Evolutionary conservation across 2,113 vertebrate species (phyloP), one percentile per base, ranked within the genome.

Genomic region (Sebastes fasciatus): DNA sequence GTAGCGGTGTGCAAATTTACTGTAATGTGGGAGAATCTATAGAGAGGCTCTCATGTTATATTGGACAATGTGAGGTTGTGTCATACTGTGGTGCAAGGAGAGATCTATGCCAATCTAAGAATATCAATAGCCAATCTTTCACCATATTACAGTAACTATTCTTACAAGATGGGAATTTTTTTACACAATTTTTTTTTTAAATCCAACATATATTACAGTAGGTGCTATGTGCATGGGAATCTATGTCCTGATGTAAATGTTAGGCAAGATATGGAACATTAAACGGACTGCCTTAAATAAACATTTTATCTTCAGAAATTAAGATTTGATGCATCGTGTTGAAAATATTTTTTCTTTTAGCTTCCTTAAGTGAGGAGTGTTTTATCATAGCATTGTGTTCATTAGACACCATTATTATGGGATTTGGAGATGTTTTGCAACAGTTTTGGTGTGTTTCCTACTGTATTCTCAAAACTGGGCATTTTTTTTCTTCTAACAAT

Each of bases 391-490:
- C 5, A 62, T 58, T 8, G 13, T 54, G 34, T 45, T 61, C 26
- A 63, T 23, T 1, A 69, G 5, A 6, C 8, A 13, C 23, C 52
- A 64, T 80, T 14, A 40, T 54, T 14, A 40, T 54, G 17, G 58
- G 2, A 61, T 67, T 48, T 34, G 21, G 23, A 26, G 16, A 23
- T 66, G 19, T 74, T 73, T 52, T 75, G 14, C 4, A 43, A 73
- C 51, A 23, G 7, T 19, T 60, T 61, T 65, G 1, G 4, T 70
- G 5, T 68, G 17, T 63, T 42, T 49, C 34, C 4, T 61, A 11
- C 10, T 61, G 2, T 61, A n/a, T 48, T 61, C 19, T 81, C 21
- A 48, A 54, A 82, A 74, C 55, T 34, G 5, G 17, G 19, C 54
- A 4, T 55, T 4, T n/a, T 54, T 34, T 45, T 46, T 21, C 42